Evolutionary conservation across 2,113 vertebrate genomes (phyloP).

Genomic region (Arizona elegans): DNA sequence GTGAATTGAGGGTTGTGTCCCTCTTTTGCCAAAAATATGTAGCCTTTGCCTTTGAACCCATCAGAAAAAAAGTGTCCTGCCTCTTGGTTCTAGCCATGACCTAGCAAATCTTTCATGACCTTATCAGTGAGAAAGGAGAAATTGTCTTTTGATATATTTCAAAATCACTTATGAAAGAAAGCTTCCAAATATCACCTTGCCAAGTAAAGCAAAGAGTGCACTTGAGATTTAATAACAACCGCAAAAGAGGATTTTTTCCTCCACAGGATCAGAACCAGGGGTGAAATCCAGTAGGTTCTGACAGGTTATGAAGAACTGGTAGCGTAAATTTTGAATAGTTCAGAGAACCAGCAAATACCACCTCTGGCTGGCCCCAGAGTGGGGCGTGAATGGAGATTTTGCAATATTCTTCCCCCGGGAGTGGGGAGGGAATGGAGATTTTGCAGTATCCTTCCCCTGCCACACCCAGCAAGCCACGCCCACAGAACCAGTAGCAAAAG

Average conservation of each 20-base stretch:
- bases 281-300: no score
- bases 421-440: no score
- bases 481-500: no score
- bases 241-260: neutral
- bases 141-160: neutral
- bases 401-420: no score
- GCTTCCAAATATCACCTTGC: neutral
- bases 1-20: neutral
- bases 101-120: neutral
- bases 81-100: neutral
- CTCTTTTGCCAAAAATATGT: neutral
- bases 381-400: no score
- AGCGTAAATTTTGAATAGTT: no score
- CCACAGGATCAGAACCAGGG: neutral
- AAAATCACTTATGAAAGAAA: neutral
- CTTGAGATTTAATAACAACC: neutral
- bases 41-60: neutral
- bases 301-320: no score
- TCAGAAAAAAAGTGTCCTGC: neutral
- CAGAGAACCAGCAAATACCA: no score
- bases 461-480: no score
- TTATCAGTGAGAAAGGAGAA: neutral
- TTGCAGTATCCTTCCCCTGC: no score
- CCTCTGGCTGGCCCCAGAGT: no score
- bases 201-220: neutral